Evolutionary conservation across 2,888 invertebrate species (phyloP), one percentile per base, ranked within the genome.

Genomic region (Drosophila atroscutellata): DNA sequence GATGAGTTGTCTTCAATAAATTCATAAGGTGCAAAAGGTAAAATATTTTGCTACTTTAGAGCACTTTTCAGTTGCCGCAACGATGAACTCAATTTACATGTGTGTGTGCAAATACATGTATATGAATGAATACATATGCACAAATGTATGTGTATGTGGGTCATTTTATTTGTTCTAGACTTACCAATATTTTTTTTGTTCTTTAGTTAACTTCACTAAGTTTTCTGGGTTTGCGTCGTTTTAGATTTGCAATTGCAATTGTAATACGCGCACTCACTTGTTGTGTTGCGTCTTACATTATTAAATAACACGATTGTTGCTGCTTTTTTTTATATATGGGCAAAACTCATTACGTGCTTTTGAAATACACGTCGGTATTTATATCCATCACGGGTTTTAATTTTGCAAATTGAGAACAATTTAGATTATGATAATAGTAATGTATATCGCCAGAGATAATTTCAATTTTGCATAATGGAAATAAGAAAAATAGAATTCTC

Each of bases 151-250:
- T 54, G 82, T 65, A 80, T 82, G 58, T 82, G 83, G 83, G 81
- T 85, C 86, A 83, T 52, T 80, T 86, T 81, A 80, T 80, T 83
- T 83, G 78, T 83, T 81, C 73, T 80, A 45, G 39, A 86, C 86
- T 84, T 75, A 88, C 86, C 86, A 72, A 71, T 50, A 64, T 72
- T 36, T 67, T 20, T 7, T 58, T 39, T 50, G 4, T 24, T 45
- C 24, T 72, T 70, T 57, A 56, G 42, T 64, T 60, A 71, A 73
- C 47, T 75, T 52, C 54, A 68, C 66, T 76, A 61, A 49, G 45
- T 28, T 26, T 28, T 36, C 7, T 24, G 8, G 15, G n/a, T 56
- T 13, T 8, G 5, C 32, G 2, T 57, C 20, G 5, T 34, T 58
- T 34, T 45, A 34, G 5, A 51, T 55, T 58, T 39, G 32, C 20